phyloP scores from a whole-genome alignment of 2,113 vertebrate species.

The Esox niger region DNA sequence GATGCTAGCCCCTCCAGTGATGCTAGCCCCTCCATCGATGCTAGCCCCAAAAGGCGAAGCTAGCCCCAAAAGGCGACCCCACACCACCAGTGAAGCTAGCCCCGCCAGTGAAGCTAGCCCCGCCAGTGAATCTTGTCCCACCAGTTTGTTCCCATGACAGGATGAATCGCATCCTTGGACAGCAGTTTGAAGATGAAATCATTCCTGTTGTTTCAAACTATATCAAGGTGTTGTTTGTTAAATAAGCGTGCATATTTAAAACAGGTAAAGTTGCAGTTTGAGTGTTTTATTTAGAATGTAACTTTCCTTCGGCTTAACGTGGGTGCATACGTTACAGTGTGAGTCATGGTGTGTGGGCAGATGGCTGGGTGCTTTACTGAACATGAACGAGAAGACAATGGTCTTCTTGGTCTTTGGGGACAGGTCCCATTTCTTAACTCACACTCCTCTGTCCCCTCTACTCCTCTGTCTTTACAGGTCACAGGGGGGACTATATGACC shows the following conservation, averaged over 20 bases:
- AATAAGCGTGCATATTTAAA: constrained; percentile 21
- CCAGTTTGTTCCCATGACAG: constrained; percentile 30
- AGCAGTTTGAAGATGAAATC: constrained; percentile 12
- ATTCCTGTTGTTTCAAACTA: constrained; percentile 17
- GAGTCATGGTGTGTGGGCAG: too few relatives aligned
- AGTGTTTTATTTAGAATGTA: too few relatives aligned
- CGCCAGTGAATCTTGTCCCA: too few relatives aligned
- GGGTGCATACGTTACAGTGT: neutral
- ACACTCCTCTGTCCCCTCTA: constrained; percentile 29
- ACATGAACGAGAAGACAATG: constrained; percentile 29
- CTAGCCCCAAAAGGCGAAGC: too few relatives aligned
- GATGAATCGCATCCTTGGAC: constrained; percentile 30
- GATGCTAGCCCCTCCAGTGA: too few relatives aligned
- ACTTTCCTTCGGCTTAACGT: too few relatives aligned
- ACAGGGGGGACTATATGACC: constrained; percentile 95
- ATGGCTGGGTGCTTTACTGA: constrained; percentile 54
- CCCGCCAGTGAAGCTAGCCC: too few relatives aligned
- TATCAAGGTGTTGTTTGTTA: neutral
- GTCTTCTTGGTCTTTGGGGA: constrained; percentile 38
- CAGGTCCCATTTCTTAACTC: constrained; percentile 39
- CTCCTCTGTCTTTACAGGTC: constrained; percentile 75
- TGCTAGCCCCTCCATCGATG: too few relatives aligned
- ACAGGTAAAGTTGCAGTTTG: too few relatives aligned
- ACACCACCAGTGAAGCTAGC: too few relatives aligned
- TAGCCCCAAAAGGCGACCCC: too few relatives aligned